Base-by-base conservation (phyloP, 2,888 invertebrate species). In the Taenaris catops region DNA sequence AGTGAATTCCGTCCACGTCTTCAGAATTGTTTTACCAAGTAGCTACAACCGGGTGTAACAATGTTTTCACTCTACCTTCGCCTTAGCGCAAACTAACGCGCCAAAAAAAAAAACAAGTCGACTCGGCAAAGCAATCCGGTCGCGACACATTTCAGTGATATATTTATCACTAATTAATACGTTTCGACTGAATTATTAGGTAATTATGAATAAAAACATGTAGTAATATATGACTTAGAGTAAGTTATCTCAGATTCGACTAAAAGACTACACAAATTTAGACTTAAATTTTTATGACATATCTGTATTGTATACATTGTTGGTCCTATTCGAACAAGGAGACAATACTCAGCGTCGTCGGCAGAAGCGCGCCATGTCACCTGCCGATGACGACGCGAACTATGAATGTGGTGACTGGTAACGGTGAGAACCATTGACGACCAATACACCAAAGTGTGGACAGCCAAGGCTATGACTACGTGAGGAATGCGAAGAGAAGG, bases 221-320 rank as follows among this genome's bases (percentile, higher is more conserved):
- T 50, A 61, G 62, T 72, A 64, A 68, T 74, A 72, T 76, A 75
- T 73, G 58, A 64, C 66, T 72, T 81, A 81, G 73, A 63, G 57
- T 84, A 83, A 84, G 81, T 69, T 80, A 80, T 84, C 78, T 80
- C 79, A 78, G 76, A 81, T 81, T 83, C 78, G 80, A 83, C 72
- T 64, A 84, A 83, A 84, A 86, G 84, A 84, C 84, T 86, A 80
- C 65, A 70, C 62, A 69, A 60, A 72, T 74, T 76, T 80, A 83
- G 81, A 80, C 63, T 80, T 71, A 73, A 81, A 74, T 64, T 73
- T 80, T 76, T 76, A 78, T 73, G 69, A 86, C 84, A 86, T 86
- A 86, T 86, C 84, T 75, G 67, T 71, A 68, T 72, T 66, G 76
- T 80, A 78, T 75, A 78, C 72, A 75, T 65, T 51, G 62, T 61